Conservation (phyloP, 1,140 invertebrate species). For the Hyphantria cunea region DNA sequence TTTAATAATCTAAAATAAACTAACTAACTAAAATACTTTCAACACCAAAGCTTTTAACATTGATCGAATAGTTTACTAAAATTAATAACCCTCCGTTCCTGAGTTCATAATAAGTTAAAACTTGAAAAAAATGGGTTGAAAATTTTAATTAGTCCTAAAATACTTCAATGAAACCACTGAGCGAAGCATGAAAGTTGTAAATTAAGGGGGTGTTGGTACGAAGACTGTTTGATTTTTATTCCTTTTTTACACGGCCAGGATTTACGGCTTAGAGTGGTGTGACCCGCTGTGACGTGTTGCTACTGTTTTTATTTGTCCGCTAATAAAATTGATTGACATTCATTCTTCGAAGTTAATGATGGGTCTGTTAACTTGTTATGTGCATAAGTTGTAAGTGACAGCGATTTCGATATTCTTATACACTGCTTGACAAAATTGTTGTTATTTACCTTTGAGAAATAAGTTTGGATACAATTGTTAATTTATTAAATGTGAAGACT, state of each 20-base stretch:
- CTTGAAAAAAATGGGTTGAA: slow-evolving; percentile 27
- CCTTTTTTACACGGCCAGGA: slow-evolving; percentile 19
- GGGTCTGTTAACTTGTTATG: slow-evolving; percentile 32
- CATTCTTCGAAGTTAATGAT: slow-evolving; percentile 60
- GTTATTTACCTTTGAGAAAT: no score
- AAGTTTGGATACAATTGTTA: no score
- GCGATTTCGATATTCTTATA: background rate
- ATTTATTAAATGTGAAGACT: no score
- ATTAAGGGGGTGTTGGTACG: slow-evolving; percentile 49
- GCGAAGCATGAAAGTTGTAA: slow-evolving; percentile 53
- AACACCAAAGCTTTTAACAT: slow-evolving; percentile 26
- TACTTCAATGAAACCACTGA: slow-evolving; percentile 62
- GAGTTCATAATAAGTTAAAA: slow-evolving; percentile 13
- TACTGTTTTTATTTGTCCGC: slow-evolving; percentile 74
- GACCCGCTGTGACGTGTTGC: slow-evolving; percentile 38
- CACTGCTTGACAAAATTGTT: no score
- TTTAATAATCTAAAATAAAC: background rate
- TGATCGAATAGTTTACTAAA: slow-evolving; percentile 42
- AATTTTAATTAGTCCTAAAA: slow-evolving; percentile 74
- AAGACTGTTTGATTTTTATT: slow-evolving; percentile 53
- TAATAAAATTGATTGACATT: slow-evolving; percentile 76
- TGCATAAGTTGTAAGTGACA: background rate
- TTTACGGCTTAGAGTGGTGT: slow-evolving; percentile 55
- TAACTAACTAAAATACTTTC: slow-evolving; percentile 20
- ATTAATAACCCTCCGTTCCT: slow-evolving; percentile 39